Evolutionary conservation across 2,113 vertebrate genomes (phyloP), one percentile per base, ranked within the genome.

Genomic region (Sphaerodactylus townsendi): DNA sequence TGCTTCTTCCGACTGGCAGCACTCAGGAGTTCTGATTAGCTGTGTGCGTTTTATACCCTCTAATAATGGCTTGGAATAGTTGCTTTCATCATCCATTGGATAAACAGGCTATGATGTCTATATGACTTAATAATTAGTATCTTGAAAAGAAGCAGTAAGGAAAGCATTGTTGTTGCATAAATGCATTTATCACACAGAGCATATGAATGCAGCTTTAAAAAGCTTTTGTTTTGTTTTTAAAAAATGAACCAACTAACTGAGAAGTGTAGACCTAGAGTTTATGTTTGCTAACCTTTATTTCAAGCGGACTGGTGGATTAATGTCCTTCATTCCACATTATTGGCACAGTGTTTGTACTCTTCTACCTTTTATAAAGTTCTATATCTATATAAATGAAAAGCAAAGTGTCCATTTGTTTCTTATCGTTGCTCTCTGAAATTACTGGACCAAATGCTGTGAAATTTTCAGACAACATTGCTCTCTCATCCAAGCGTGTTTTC

Each of bases 171-270:
- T 86, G 80, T 78, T 66, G 81, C 0, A 80, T 69, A 13, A 85
- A 82, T 77, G 37, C 80, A 59, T 91, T 78, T 48, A 44, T 35
- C 15, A 48, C 17, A 65, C 19, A 74, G 35, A 4, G 5, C 14
- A 41, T 85, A 65, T 74, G 77, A 37, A 85, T 91, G 80, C 88
- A 93, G 87, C 84, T 86, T 83, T 44, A 71, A 83, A 91, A 75
- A 80, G 73, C 77, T 39, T 44, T 87, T 30, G 13, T 1, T 71
- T 87, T 48, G 50, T 71, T 56, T 86, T 62, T 33, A 82, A 88
- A 76, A 73, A 13, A 10, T 37, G 70, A 37, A 56, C 15, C 41
- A 4, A 90, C 66, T 30, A 76, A 66, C 11, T 30, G 41, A 87
- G 85, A 83, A 86, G 73, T 81, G 33, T 87, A 64, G 13, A 30